These are phyloP conservation scores for Dendrolimus punctatus DNA, from an alignment of 1,140 invertebrate species.

Conservation along the genomic window DNA sequence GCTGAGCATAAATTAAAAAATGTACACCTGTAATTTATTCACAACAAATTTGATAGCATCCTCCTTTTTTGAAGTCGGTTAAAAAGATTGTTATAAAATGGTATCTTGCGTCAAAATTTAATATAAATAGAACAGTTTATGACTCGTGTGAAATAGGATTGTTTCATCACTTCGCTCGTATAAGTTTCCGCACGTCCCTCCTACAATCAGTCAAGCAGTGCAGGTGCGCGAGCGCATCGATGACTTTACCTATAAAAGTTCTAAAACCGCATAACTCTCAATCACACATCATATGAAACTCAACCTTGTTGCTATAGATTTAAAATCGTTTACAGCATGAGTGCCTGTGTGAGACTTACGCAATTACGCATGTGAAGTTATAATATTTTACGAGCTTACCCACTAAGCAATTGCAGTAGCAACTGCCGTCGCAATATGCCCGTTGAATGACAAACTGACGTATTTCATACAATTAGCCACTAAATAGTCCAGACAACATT, in stretches of 20 bases:
- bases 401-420: constrained; percentile 34
- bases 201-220: constrained; percentile 32
- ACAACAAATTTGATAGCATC: too few species aligned
- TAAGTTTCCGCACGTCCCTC: constrained; percentile 23
- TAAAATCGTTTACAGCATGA: background rate
- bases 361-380: constrained; percentile 6
- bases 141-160: constrained; percentile 12
- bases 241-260: constrained; percentile 15
- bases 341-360: background rate
- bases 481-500: constrained; percentile 26
- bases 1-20: too few species aligned
- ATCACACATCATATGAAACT: background rate
- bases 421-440: constrained; percentile 33
- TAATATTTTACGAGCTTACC: constrained; percentile 22
- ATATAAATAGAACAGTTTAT: background rate
- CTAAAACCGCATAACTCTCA: background rate
- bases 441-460: constrained; percentile 41
- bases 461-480: constrained; percentile 29
- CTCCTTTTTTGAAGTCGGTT: too few species aligned
- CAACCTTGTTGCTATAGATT: constrained; percentile 1
- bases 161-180: constrained; percentile 18
- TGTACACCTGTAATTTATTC: too few species aligned
- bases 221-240: constrained; percentile 34
- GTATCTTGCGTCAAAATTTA: too few species aligned
- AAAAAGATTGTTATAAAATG: too few species aligned